Conservation (phyloP, 2,888 invertebrate genomes). For the Autographa pulchrina region DNA sequence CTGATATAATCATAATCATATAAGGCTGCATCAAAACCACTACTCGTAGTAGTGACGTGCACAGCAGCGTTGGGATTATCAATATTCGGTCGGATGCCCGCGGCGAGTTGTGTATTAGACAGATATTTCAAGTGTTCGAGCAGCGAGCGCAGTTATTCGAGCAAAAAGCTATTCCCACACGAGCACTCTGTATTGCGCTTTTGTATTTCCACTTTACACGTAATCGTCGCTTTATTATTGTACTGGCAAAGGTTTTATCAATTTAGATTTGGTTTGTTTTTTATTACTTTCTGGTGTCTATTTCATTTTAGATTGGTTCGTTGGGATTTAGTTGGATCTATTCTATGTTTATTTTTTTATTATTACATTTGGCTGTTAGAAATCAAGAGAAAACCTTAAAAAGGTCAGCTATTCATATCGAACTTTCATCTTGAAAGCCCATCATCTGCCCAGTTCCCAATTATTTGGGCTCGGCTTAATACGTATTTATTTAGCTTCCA, state of each 20-base stretch:
- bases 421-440: neutral
- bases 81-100: slow-evolving; percentile 77
- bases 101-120: slow-evolving; percentile 72
- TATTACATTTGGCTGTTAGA: no score
- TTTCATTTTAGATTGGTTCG: neutral
- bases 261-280: neutral
- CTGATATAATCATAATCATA: no score
- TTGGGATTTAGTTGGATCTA: neutral
- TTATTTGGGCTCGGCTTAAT: no score
- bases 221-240: slow-evolving; percentile 23
- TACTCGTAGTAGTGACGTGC: slow-evolving; percentile 27
- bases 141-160: slow-evolving; percentile 68
- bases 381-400: no score
- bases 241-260: neutral
- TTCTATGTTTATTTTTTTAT: no score
- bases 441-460: no score
- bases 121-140: slow-evolving; percentile 75
- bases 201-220: slow-evolving; percentile 45
- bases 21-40: neutral
- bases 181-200: slow-evolving; percentile 52
- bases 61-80: slow-evolving; percentile 68
- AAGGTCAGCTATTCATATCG: neutral
- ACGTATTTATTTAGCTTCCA: no score
- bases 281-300: neutral
- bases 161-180: slow-evolving; percentile 67